phyloP scores from a whole-genome alignment of 1,140 invertebrate genomes.

The Psix sp. region DNA sequence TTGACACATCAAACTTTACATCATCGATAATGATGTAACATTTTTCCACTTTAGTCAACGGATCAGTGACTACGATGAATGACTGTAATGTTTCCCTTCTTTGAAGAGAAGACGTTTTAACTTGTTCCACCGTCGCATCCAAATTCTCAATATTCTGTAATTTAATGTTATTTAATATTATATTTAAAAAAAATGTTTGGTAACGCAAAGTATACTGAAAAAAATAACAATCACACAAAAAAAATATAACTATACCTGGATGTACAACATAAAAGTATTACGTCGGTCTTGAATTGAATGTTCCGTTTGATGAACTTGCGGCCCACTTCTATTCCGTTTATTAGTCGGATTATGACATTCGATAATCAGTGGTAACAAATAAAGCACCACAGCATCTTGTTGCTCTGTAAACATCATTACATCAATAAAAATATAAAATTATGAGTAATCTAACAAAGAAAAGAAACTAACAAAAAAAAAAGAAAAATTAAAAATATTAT shows the following conservation, averaged over 20 bases:
- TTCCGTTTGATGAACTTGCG: not conserved
- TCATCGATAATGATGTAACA: conserved; percentile 21
- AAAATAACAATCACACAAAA: too few species aligned
- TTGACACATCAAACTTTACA: conserved; percentile 18
- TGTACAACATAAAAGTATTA: conserved; percentile 21
- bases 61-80: conserved; percentile 13
- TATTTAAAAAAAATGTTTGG: too few species aligned
- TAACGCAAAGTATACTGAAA: too few species aligned
- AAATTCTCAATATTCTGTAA: too few species aligned
- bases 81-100: conserved; percentile 15
- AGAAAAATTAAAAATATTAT: too few species aligned
- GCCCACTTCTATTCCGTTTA: conserved; percentile 15
- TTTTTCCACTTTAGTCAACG: conserved; percentile 27
- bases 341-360: conserved; percentile 5
- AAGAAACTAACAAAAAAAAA: too few species aligned
- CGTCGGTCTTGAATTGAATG: conserved; percentile 19
- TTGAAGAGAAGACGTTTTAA: too few species aligned
- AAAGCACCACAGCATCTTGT: conserved; percentile 24
- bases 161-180: too few species aligned
- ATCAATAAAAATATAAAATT: too few species aligned
- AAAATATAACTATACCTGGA: too few species aligned
- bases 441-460: too few species aligned
- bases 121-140: too few species aligned
- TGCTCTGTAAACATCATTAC: conserved; percentile 14
- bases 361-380: conserved; percentile 23